A percentile compares a stretch with the other conserved stretches of the same genome.
phyloP scores from a whole-genome alignment of 2,888 invertebrate species.

The Morpho helenor region DNA sequence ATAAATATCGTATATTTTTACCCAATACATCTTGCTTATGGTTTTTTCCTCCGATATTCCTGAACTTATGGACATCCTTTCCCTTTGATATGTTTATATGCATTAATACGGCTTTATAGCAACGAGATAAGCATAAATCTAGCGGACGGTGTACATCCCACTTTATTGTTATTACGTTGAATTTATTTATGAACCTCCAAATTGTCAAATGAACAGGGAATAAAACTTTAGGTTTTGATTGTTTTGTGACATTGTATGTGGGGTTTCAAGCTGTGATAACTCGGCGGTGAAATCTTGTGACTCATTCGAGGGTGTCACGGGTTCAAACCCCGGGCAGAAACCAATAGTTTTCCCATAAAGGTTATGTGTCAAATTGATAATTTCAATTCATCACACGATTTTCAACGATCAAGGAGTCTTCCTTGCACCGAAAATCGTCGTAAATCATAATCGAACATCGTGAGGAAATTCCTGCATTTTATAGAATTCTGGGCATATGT shows the following conservation, averaged over 20 bases:
- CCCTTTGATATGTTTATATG: constrained; percentile 59
- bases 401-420: too few relatives aligned
- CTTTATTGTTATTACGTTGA: constrained; percentile 56
- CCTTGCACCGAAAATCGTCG: too few relatives aligned
- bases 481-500: too few relatives aligned
- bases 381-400: too few relatives aligned
- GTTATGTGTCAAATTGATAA: too few relatives aligned
- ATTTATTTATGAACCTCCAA: constrained; percentile 55
- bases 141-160: constrained; percentile 53
- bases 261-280: too few relatives aligned
- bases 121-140: constrained; percentile 67
- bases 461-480: too few relatives aligned
- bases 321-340: too few relatives aligned
- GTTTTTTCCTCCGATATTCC: constrained; percentile 17
- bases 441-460: too few relatives aligned
- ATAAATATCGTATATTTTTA: constrained; percentile 16
- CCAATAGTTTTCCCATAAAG: too few relatives aligned
- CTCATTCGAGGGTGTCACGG: too few relatives aligned
- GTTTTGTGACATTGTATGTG: constrained; percentile 6
- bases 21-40: constrained; percentile 18
- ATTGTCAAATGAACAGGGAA: constrained; percentile 39
- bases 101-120: constrained; percentile 67
- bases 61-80: constrained; percentile 22
- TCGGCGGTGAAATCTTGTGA: too few relatives aligned
- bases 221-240: constrained; percentile 27